Conservation (phyloP, 1,140 invertebrate genomes). For the Dendroctonus valens region DNA sequence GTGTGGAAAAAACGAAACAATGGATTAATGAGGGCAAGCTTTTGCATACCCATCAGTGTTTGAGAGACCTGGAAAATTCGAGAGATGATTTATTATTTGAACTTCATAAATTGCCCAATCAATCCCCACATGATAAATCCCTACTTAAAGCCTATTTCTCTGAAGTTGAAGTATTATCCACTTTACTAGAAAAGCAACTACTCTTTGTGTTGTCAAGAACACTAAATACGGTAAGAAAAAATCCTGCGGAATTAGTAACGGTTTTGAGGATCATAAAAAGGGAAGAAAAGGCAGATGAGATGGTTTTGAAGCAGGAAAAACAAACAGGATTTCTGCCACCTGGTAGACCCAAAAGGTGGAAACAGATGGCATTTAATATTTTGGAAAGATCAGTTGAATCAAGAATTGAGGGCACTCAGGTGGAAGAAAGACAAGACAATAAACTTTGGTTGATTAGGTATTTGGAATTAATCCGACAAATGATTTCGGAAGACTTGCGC, state of each 20-base stretch:
- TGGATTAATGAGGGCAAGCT: constrained; percentile 95
- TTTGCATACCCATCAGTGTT: constrained; percentile 85
- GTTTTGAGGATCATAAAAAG: constrained; percentile 94
- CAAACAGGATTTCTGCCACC: constrained; percentile 88
- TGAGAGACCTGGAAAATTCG: constrained; percentile 95
- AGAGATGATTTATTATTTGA: constrained; percentile 94
- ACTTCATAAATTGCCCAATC: constrained; percentile 89
- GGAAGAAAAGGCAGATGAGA: constrained; percentile 89
- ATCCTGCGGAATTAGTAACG: constrained; percentile 95
- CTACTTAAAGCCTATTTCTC: constrained; percentile 94
- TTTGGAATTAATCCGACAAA: constrained; percentile 70
- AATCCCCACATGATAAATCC: constrained; percentile 85
- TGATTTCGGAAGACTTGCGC: constrained; percentile 88
- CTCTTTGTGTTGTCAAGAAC: constrained; percentile 86
- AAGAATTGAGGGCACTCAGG: constrained; percentile 84
- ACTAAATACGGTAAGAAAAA: constrained; percentile 90
- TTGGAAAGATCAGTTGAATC: constrained; percentile 81
- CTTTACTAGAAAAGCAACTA: constrained; percentile 88
- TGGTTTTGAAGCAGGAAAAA: constrained; percentile 73
- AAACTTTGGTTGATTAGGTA: constrained; percentile 93
- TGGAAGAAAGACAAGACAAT: constrained; percentile 87
- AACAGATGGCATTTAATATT: constrained; percentile 80
- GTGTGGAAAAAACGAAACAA: constrained; percentile 90
- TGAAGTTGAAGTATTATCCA: constrained; percentile 89
- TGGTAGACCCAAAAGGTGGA: constrained; percentile 91